Evolutionary conservation across 1,140 invertebrate species (phyloP).

Genomic region (Drosophila seguyi): DNA sequence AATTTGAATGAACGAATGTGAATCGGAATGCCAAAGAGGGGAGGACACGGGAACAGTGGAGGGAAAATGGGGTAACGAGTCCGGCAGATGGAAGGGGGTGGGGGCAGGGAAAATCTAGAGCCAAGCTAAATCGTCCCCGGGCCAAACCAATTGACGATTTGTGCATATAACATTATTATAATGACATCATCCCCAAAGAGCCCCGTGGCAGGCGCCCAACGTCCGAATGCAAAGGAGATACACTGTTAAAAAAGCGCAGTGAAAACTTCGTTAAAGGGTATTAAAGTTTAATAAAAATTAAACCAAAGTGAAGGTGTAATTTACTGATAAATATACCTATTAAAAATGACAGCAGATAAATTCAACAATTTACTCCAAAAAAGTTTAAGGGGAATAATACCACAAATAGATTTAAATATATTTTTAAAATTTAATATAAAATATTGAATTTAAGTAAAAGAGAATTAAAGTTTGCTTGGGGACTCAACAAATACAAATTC

Average conservation of each 20-base stretch:
- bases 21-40: conserved; percentile 27
- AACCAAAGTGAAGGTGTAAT: not conserved
- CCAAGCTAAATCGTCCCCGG: conserved; percentile 28
- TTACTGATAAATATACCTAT: not conserved
- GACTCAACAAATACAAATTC: not conserved
- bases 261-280: not conserved
- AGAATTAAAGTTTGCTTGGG: not conserved
- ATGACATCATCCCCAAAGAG: conserved; percentile 55
- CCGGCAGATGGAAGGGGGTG: too few species aligned
- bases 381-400: not conserved
- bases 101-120: conserved; percentile 6
- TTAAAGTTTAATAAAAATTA: not conserved
- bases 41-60: not conserved
- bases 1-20: conserved; percentile 51
- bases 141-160: conserved; percentile 64
- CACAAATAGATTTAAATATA: not conserved
- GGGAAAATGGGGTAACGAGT: too few species aligned
- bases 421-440: too few species aligned
- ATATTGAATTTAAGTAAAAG: not conserved
- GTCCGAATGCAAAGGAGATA: conserved; percentile 20
- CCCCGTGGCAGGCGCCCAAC: conserved; percentile 17
- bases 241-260: not conserved
- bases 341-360: not conserved
- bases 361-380: not conserved
- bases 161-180: conserved; percentile 68